These are phyloP conservation scores for Trissolcus japonicus DNA, from an alignment of 2,888 invertebrate species.

Conservation along the genomic window DNA sequence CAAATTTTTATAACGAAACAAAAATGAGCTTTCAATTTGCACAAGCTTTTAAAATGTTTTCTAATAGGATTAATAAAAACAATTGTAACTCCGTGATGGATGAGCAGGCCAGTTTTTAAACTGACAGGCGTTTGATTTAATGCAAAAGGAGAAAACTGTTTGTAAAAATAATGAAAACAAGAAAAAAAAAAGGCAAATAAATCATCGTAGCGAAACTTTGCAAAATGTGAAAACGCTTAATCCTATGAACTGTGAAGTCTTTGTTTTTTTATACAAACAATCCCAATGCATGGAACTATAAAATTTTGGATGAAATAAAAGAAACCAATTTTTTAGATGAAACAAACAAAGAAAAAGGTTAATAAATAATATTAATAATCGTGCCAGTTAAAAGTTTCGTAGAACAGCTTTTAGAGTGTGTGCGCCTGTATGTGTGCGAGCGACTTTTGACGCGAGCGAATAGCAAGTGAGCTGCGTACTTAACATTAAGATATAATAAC, in stretches of 20 bases:
- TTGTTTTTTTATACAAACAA: conserved; percentile 36
- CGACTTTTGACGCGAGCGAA: conserved; percentile 33
- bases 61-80: conserved; percentile 10
- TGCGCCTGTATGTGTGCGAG: conserved; percentile 20
- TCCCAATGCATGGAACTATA: conserved; percentile 20
- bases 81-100: conserved; percentile 1
- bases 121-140: conserved; percentile 4
- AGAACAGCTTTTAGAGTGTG: conserved; percentile 43
- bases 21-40: conserved; percentile 12
- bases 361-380: conserved; percentile 6
- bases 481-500: conserved; percentile 51
- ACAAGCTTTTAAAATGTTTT: conserved; percentile 36
- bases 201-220: conserved; percentile 17
- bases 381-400: conserved; percentile 54
- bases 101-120: not conserved
- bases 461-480: conserved; percentile 46
- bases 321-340: conserved; percentile 14
- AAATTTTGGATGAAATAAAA: conserved; percentile 20
- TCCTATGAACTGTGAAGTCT: conserved; percentile 27
- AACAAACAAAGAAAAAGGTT: not conserved
- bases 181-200: conserved; percentile 7
- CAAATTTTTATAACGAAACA: conserved; percentile 14
- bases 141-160: conserved; percentile 6
- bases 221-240: conserved; percentile 1
- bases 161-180: conserved; percentile 7